Base-by-base conservation (phyloP, 1,140 invertebrate species). In the Reticulitermes speratus region DNA sequence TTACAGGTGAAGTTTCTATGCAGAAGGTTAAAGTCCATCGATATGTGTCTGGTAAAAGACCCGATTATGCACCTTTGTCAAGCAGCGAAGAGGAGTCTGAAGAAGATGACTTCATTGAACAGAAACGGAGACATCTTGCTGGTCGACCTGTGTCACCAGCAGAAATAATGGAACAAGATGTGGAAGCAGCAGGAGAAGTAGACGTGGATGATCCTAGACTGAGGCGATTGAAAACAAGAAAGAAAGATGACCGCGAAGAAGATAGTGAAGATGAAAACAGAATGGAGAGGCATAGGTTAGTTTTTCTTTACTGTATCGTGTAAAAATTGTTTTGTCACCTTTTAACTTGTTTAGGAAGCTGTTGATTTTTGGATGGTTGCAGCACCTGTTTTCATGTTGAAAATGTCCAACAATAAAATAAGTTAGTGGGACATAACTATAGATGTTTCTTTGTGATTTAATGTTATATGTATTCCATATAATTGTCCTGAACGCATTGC, bases 11-110 rank as follows among this genome's bases (percentile, higher is more conserved):
- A 93, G 91, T 98, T 87, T 97, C 97, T 88, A 98, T 98, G 97
- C 96, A 98, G 93, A 98, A 98, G 91, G 97, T 98, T 5, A 98
- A 98, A 92, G 97, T 98, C 0, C 97, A 97, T 88, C 93, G 97
- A 86, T 98, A 98, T 90, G 96, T 98, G 85, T 97, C 97, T 55
- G 97, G 97, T 82, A 98, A 98, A 91, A 93, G 96, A 86, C 97
- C 97, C n/a, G 97, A 98, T 90, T 98, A 98, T 92, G 97, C 97
- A 38, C 96, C 96, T 87, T 93, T 93, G 44, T 94, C 94, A 19
- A 96, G 94, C 86, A 96, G 96, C 69, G 95, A 96, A 86, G 96
- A 97, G 88, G 96, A 97, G 87, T 96, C 95, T 12, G 96, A 97
- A 84, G 93, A 94, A 45, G 97, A 97, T 88, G 96, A 97, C 89